Percentiles rank a stretch among this genome's conserved stretches.
These are phyloP conservation scores for Acrocephalus scirpaceus DNA, from an alignment of 2,797 vertebrate species.

Conservation along the genomic window DNA sequence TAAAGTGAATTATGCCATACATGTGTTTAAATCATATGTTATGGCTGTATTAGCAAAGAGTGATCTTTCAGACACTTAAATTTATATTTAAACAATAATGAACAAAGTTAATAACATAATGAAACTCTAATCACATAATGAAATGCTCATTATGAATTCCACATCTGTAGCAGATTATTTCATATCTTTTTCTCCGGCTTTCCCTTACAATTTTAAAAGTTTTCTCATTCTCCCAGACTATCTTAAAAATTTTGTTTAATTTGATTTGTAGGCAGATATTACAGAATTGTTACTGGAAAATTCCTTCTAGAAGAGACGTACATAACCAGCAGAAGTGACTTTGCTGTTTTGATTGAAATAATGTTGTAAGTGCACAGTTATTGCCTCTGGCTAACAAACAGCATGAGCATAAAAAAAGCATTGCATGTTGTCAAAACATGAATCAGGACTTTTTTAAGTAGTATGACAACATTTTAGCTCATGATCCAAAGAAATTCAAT, in stretches of 20 bases:
- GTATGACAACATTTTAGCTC: not conserved
- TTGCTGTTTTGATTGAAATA: not conserved
- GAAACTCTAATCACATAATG: not conserved
- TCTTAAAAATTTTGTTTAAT: not conserved
- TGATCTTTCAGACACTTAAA: not conserved
- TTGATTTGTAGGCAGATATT: not conserved
- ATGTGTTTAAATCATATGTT: not conserved
- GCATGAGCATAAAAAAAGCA: not conserved
- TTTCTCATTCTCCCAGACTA: not conserved
- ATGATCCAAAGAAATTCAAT: not conserved
- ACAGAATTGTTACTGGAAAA: not conserved
- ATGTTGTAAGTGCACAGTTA: not conserved
- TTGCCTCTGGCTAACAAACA: not conserved
- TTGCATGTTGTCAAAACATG: not conserved
- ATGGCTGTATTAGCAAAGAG: not conserved
- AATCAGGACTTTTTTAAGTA: not conserved
- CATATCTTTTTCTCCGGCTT: not conserved
- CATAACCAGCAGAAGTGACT: not conserved
- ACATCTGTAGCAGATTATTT: not conserved
- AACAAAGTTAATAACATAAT: not conserved
- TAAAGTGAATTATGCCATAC: not conserved
- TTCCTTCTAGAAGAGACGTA: not conserved
- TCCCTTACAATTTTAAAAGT: not conserved
- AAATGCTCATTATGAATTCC: not conserved
- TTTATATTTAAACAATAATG: not conserved